These are phyloP conservation scores for Podargus strigoides DNA, from an alignment of 2,797 vertebrate genomes.

Conservation along the genomic window DNA sequence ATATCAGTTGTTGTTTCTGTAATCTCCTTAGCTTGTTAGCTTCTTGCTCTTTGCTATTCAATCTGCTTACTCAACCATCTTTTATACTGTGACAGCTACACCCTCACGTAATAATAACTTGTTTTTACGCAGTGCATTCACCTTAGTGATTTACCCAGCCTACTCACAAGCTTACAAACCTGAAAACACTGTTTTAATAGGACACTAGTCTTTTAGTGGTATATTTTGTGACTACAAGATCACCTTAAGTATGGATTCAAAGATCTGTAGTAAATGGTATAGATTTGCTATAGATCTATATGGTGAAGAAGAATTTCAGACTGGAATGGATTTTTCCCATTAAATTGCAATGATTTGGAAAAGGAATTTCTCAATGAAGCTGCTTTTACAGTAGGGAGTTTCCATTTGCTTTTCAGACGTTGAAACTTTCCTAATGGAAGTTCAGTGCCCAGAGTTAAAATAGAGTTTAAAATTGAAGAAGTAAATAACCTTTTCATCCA, in stretches of 20 bases:
- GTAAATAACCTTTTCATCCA: background rate
- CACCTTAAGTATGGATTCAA: background rate
- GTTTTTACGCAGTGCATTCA: background rate
- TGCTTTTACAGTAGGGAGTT: background rate
- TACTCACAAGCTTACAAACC: background rate
- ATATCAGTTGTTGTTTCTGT: background rate
- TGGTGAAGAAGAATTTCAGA: background rate
- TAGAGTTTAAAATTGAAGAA: background rate
- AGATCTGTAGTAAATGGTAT: background rate
- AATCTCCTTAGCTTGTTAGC: background rate
- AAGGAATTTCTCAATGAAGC: background rate
- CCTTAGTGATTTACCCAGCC: constrained; percentile 28
- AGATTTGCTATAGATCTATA: background rate
- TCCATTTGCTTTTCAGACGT: background rate
- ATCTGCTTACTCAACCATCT: constrained; percentile 36
- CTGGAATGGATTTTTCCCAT: background rate
- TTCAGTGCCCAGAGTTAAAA: background rate
- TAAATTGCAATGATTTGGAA: background rate
- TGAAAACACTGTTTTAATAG: background rate
- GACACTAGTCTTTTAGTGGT: background rate
- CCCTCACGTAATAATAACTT: constrained; percentile 23
- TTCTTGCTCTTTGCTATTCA: background rate
- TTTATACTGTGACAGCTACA: constrained; percentile 49
- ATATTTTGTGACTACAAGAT: background rate
- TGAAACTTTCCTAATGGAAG: background rate